A percentile compares a stretch with the other conserved stretches of the same genome.
Conservation (phyloP, 2,797 vertebrate species). For the Perodicticus potto region DNA sequence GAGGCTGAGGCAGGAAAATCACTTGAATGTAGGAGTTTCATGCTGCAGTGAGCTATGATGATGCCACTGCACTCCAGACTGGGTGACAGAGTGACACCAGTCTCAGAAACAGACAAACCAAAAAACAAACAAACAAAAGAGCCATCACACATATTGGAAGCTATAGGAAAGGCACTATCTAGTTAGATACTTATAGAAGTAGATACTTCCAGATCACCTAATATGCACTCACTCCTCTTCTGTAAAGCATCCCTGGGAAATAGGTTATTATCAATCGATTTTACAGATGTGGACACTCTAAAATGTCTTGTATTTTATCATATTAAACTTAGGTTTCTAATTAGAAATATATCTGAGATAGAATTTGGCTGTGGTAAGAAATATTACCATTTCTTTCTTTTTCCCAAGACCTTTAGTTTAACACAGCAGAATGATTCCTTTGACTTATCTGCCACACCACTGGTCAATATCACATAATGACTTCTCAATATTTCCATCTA, state of each 20-base stretch:
- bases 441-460: neutral
- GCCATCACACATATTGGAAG: neutral
- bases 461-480: neutral
- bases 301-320: neutral
- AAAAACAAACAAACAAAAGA: neutral
- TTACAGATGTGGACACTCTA: neutral
- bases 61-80: too few relatives aligned
- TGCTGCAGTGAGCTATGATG: too few relatives aligned
- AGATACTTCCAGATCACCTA: neutral
- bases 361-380: slow-evolving; percentile 13
- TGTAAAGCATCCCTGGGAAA: neutral
- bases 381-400: neutral
- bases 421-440: neutral
- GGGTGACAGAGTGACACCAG: too few relatives aligned
- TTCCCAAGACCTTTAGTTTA: neutral
- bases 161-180: neutral
- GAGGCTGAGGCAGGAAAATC: too few relatives aligned
- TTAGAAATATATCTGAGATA: neutral
- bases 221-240: neutral
- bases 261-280: neutral
- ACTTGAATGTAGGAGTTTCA: too few relatives aligned
- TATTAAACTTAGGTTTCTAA: neutral
- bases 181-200: neutral
- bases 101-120: too few relatives aligned
- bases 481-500: neutral